phyloP scores from a whole-genome alignment of 2,113 vertebrate genomes.

The Tachycineta bicolor region DNA sequence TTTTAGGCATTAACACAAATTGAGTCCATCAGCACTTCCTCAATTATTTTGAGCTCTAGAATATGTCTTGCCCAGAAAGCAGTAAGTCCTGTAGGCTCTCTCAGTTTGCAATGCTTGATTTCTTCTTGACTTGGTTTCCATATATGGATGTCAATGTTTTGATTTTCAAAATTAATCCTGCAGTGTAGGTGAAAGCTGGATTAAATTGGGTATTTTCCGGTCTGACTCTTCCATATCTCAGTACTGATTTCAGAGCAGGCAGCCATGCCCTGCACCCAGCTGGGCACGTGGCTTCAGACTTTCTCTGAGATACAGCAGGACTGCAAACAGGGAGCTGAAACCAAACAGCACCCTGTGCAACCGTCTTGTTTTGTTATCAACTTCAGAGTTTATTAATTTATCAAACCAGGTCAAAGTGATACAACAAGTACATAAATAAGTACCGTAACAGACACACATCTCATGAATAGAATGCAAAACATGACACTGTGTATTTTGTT shows the following conservation, averaged over 20 bases:
- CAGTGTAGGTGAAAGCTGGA: not conserved
- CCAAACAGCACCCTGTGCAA: not conserved
- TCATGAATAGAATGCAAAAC: conserved; percentile 51
- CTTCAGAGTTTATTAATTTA: conserved; percentile 78
- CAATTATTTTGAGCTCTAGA: not conserved
- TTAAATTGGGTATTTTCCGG: not conserved
- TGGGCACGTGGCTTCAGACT: not conserved
- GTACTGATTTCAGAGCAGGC: not conserved
- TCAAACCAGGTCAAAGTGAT: conserved; percentile 69
- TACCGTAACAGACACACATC: conserved; percentile 60
- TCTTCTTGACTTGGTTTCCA: not conserved
- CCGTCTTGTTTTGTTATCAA: conserved; percentile 53
- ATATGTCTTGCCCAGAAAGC: not conserved
- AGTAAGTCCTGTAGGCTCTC: not conserved
- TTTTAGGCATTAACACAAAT: not conserved
- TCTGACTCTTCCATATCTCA: not conserved
- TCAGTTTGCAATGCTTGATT: not conserved
- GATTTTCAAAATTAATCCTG: not conserved
- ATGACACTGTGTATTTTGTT: conserved; percentile 57
- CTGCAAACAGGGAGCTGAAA: not conserved
- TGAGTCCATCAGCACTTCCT: not conserved
- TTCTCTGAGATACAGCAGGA: not conserved
- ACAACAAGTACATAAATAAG: conserved; percentile 78
- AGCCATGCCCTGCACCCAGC: not conserved
- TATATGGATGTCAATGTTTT: not conserved